Percentiles rank a stretch among this genome's conserved stretches.
phyloP scores from a whole-genome alignment of 2,888 invertebrate genomes.

The Leptarthrus brevirostris region DNA sequence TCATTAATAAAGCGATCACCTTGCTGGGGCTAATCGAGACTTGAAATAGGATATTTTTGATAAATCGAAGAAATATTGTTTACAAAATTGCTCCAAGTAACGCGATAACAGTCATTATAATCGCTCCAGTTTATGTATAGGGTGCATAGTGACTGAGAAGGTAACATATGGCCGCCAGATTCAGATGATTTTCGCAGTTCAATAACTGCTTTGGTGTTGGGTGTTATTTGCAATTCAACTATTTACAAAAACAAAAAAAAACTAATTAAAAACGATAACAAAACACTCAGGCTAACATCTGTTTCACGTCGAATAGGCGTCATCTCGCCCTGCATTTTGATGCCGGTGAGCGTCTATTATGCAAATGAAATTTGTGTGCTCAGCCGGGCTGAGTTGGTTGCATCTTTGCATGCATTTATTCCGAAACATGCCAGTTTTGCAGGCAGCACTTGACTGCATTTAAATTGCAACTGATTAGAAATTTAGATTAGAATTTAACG shows the following conservation, averaged over 20 bases:
- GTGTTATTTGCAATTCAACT: neutral
- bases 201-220: neutral
- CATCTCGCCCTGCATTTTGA: slow-evolving; percentile 23
- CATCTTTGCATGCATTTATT: slow-evolving; percentile 37
- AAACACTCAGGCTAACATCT: slow-evolving; percentile 22
- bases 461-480: slow-evolving; percentile 43
- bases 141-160: no score
- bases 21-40: slow-evolving; percentile 12
- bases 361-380: slow-evolving; percentile 40
- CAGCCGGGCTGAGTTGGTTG: slow-evolving; percentile 16
- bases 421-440: slow-evolving; percentile 39
- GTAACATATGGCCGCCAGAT: slow-evolving; percentile 28
- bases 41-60: slow-evolving; percentile 35
- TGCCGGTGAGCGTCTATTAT: slow-evolving; percentile 28
- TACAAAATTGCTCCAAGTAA: neutral
- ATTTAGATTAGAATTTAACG: slow-evolving; percentile 40
- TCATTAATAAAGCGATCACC: slow-evolving; percentile 10
- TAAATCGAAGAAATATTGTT: slow-evolving; percentile 15
- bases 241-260: slow-evolving; percentile 2
- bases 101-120: neutral
- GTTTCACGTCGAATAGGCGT: slow-evolving; percentile 22
- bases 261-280: neutral
- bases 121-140: no score
- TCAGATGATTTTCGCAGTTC: slow-evolving; percentile 11
- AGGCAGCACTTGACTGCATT: slow-evolving; percentile 40